Evolutionary conservation across 1,140 invertebrate genomes (phyloP), one percentile per base, ranked within the genome.

Genomic region (Batillaria attramentaria): DNA sequence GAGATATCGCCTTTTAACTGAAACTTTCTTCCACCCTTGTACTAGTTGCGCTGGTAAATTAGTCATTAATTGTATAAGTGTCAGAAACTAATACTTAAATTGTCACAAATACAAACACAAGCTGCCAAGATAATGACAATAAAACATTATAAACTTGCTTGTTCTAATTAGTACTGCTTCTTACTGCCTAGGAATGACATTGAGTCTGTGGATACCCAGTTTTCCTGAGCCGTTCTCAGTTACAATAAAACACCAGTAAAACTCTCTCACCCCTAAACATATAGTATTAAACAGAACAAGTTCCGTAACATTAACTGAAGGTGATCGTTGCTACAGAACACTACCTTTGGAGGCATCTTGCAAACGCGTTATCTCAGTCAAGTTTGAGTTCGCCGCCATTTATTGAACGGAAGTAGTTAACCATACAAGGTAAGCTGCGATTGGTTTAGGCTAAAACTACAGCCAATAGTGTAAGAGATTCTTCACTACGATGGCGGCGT

Each of bases 301-400:
- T 60, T 5, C 5, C 4, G 5, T n/a, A 60, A 10, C n/a, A 60
- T 24, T 8, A 60, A 60, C 31, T 6, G 57, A 60, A n/a, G n/a
- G n/a, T n/a, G n/a, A n/a, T n/a, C n/a, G n/a, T n/a, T n/a, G n/a
- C n/a, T n/a, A n/a, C n/a, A n/a, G n/a, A n/a, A n/a, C n/a, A n/a
- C 39, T 66, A 66, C 62, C 62, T 35, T 35, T 6, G 62, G 5
- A 66, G 62, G 31, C 62, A 66, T 66, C 39, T 35, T 66, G 62
- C 13, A 37, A 31, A 28, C 20, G 28, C n/a, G 24, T 24, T 18
- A 16, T 0, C 3, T 72, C 43, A 16, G 4, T 72, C 2, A 31
- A 31, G 24, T 72, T 72, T 43, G 46, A 77, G 60, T 66, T 77
- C 31, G 4, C 60, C 75, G 75, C 75, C 75, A 77, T 77, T 66